Percentiles rank a stretch among this genome's conserved stretches.
These are phyloP conservation scores for Apostichopus leukothele DNA, from an alignment of 53 echinoderm and acorn worm species.

Conservation along the genomic window DNA sequence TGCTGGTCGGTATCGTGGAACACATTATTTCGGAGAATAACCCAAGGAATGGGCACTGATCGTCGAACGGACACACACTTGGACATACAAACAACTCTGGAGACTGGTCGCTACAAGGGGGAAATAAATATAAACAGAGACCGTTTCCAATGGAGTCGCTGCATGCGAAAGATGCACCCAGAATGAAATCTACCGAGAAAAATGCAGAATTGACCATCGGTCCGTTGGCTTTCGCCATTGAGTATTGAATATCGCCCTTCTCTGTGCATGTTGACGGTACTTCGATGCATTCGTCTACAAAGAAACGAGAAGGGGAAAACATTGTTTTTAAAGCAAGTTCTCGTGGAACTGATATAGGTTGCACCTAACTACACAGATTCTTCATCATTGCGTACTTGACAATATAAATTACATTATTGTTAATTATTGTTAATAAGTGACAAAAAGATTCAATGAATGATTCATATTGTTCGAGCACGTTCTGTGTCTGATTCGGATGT, in stretches of 20 bases:
- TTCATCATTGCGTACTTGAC: too few relatives aligned
- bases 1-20: not conserved
- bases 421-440: too few relatives aligned
- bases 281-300: not conserved
- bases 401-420: too few relatives aligned
- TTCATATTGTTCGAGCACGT: too few relatives aligned
- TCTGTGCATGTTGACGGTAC: not conserved
- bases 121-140: not conserved
- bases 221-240: not conserved
- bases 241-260: not conserved
- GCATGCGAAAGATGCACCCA: not conserved
- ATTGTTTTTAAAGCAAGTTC: too few relatives aligned
- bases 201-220: not conserved
- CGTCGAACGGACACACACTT: not conserved
- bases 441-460: too few relatives aligned
- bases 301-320: too few relatives aligned
- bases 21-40: not conserved
- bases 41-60: not conserved
- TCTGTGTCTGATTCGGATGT: too few relatives aligned
- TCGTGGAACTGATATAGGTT: too few relatives aligned
- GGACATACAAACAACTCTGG: not conserved
- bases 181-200: not conserved
- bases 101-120: not conserved
- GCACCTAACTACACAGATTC: too few relatives aligned
- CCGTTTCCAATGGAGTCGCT: not conserved